These are phyloP conservation scores for Neelides folsomi DNA, from an alignment of 2,888 invertebrate genomes.

Conservation along the genomic window DNA sequence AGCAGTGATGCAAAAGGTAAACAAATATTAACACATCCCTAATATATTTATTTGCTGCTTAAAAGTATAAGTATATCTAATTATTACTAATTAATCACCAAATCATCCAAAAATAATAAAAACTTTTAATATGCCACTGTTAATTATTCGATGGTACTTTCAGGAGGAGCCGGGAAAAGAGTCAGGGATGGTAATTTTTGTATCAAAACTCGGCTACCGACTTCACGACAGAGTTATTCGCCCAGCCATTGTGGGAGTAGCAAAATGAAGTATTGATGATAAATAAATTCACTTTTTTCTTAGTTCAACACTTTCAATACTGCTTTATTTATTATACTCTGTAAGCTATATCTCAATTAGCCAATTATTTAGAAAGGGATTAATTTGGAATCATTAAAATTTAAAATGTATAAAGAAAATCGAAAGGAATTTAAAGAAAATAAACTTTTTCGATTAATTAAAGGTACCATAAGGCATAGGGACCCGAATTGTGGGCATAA, in stretches of 20 bases:
- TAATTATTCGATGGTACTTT: slow-evolving; percentile 28
- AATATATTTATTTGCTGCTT: not conserved
- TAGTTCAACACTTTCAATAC: too few relatives aligned
- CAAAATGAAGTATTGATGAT: slow-evolving; percentile 43
- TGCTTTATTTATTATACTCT: too few relatives aligned
- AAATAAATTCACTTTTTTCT: too few relatives aligned
- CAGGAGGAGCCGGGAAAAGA: slow-evolving; percentile 63
- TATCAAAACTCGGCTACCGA: slow-evolving; percentile 91
- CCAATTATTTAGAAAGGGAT: too few relatives aligned
- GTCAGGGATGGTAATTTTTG: slow-evolving; percentile 76
- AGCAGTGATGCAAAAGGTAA: slow-evolving; percentile 83
- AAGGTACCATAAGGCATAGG: too few relatives aligned
- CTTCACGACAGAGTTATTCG: slow-evolving; percentile 84
- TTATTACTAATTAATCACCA: not conserved
- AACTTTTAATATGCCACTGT: not conserved
- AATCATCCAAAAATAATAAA: not conserved
- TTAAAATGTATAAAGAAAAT: too few relatives aligned
- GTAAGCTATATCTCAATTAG: too few relatives aligned
- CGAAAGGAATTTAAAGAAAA: too few relatives aligned
- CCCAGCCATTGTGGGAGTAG: slow-evolving; percentile 92
- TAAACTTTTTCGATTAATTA: too few relatives aligned
- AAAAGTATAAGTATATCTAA: not conserved
- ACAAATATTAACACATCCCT: not conserved
- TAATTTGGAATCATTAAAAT: too few relatives aligned
- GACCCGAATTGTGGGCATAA: too few relatives aligned